Evolutionary conservation across 1,140 invertebrate species (phyloP).

Genomic region (Pseudobourletiella spinata): DNA sequence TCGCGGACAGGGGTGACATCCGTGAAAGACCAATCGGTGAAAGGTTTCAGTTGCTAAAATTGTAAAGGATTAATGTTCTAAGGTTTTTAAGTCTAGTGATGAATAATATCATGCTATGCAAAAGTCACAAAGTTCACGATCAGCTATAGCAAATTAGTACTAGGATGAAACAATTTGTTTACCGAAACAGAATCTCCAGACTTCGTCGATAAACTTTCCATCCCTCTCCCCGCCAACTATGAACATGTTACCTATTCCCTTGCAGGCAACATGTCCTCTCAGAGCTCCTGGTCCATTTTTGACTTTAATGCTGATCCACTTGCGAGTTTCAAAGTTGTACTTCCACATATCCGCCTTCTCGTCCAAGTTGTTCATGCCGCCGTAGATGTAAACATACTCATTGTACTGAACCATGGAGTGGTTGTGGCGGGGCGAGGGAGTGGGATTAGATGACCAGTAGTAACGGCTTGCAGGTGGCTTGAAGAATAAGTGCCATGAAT

Average conservation of each 20-base stretch:
- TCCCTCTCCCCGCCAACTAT: conserved; percentile 69
- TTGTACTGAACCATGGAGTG: conserved; percentile 74
- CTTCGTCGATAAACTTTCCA: conserved; percentile 62
- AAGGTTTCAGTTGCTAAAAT: conserved; percentile 59
- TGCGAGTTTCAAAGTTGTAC: conserved; percentile 59
- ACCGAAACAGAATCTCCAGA: conserved; percentile 60
- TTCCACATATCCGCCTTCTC: conserved; percentile 74
- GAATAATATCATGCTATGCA: background rate
- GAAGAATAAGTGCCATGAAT: conserved; percentile 60
- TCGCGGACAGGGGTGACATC: conserved; percentile 60
- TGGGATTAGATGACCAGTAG: conserved; percentile 10
- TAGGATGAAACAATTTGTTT: too few relatives aligned
- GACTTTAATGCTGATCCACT: conserved; percentile 59
- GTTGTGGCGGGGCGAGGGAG: conserved; percentile 56
- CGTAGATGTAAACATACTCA: conserved; percentile 74
- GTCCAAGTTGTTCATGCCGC: conserved; percentile 77
- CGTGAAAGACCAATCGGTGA: conserved; percentile 60
- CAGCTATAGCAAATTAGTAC: too few relatives aligned
- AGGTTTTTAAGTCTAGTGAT: too few relatives aligned
- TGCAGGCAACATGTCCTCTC: conserved; percentile 70
- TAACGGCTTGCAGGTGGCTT: background rate
- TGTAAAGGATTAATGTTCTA: conserved; percentile 1
- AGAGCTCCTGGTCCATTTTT: conserved; percentile 63
- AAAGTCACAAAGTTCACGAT: background rate
- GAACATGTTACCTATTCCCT: conserved; percentile 67